Conservation (phyloP, 2,113 vertebrate species). For the Mus musculus region GRCm39 chrX:154482001-154482500, state of each 20-base stretch:
- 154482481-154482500: background rate
- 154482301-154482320: background rate
- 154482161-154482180: background rate
- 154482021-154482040: conserved; percentile 43
- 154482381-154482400: background rate
- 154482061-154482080: background rate
- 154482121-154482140: too few relatives aligned
- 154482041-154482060: background rate
- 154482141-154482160: background rate
- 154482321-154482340: background rate
- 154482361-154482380: background rate
- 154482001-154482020: background rate
- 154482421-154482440: background rate
- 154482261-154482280: background rate
- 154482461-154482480: background rate
- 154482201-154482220: conserved; percentile 21
- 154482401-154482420: background rate
- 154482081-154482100: background rate
- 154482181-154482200: conserved; percentile 45
- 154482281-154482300: background rate
- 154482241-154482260: background rate
- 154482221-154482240: conserved; percentile 47
- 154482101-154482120: background rate
- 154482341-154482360: background rate
- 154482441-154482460: background rate